phyloP scores from a whole-genome alignment of 2,888 invertebrate species.

The Caenorhabditis japonica region DNA sequence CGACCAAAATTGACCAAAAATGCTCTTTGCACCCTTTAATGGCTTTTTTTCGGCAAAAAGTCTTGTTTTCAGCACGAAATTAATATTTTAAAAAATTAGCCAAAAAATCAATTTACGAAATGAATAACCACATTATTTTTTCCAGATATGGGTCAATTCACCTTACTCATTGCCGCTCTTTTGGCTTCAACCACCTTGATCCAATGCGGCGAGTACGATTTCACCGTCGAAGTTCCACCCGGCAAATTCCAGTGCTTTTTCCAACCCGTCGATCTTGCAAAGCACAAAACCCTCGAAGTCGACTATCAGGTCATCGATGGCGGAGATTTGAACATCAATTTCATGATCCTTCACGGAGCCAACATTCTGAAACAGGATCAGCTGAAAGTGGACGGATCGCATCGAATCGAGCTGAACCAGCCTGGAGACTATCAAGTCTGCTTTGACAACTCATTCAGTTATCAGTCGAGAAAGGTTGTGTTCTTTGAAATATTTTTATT shows the following conservation, averaged over 20 bases:
- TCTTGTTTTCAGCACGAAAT: no score
- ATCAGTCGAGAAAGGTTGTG: constrained; percentile 85
- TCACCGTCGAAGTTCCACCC: constrained; percentile 74
- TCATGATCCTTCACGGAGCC: constrained; percentile 82
- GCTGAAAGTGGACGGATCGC: constrained; percentile 78
- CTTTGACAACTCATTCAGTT: constrained; percentile 88
- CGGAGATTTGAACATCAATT: constrained; percentile 87
- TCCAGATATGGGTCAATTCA: constrained; percentile 36
- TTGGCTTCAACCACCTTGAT: constrained; percentile 7
- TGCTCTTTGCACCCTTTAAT: no score
- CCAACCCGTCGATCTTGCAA: constrained; percentile 69
- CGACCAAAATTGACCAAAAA: no score
- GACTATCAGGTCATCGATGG: constrained; percentile 90
- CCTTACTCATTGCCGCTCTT: neutral
- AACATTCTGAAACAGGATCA: constrained; percentile 76
- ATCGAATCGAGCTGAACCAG: constrained; percentile 72
- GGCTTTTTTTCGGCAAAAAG: no score
- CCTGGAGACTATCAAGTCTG: constrained; percentile 88
- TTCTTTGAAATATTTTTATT: constrained; percentile 73
- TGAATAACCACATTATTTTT: no score
- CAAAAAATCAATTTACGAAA: no score
- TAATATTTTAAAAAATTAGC: no score
- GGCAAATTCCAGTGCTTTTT: constrained; percentile 75
- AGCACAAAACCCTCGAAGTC: constrained; percentile 72
- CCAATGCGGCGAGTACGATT: constrained; percentile 68